A percentile compares a stretch with the other conserved stretches of the same genome.
Conservation (phyloP, 2,113 vertebrate species). For the Talpa occidentalis region DNA sequence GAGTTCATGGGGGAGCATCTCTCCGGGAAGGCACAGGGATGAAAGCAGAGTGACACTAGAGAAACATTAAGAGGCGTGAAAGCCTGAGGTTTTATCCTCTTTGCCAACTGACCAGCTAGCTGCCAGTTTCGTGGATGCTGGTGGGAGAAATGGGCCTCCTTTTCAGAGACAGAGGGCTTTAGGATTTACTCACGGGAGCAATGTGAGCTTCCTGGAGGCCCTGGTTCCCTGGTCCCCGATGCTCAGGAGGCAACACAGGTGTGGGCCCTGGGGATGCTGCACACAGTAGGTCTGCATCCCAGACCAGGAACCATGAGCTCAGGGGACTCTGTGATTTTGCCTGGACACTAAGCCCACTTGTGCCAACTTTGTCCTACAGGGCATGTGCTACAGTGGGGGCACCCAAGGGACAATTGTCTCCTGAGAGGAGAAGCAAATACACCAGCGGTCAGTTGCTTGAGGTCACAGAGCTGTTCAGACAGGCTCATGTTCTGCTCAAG, state of each 20-base stretch:
- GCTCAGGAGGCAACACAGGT: neutral
- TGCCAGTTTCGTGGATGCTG: neutral
- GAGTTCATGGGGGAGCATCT: neutral
- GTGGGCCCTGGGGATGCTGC: accelerated
- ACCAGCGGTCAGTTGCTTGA: neutral
- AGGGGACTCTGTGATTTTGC: neutral
- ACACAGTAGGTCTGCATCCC: neutral
- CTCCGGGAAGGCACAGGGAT: neutral
- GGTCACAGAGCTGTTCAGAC: neutral
- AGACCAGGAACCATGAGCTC: neutral
- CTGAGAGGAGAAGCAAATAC: neutral
- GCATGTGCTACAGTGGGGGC: neutral
- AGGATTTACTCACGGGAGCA: neutral
- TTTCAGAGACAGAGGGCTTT: neutral
- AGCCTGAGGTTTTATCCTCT: neutral
- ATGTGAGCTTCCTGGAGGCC: accelerated
- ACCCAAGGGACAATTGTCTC: neutral
- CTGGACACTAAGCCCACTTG: neutral
- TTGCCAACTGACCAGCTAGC: neutral
- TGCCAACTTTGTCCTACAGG: neutral
- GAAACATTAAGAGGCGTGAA: neutral
- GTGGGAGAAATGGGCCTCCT: neutral
- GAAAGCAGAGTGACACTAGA: accelerated
- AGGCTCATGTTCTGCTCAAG: neutral
- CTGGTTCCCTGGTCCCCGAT: accelerated